Conservation (phyloP, 2,797 vertebrate genomes). For the Champsocephalus gunnari region DNA sequence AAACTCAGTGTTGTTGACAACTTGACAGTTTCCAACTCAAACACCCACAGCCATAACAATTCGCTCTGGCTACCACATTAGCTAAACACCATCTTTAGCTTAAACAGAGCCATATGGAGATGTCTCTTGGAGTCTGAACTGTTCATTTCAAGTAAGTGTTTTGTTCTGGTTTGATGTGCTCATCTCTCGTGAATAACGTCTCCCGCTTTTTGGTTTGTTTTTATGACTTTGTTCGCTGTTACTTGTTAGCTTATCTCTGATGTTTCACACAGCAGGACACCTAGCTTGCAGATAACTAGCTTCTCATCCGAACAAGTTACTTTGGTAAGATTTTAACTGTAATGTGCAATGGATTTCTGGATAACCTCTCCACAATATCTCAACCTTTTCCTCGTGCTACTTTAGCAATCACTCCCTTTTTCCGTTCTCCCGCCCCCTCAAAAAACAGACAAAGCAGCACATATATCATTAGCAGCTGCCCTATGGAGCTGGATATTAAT, state of each 20-base stretch:
- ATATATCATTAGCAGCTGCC: slow-evolving; percentile 80
- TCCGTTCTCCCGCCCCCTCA: slow-evolving; percentile 52
- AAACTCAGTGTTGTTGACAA: background rate
- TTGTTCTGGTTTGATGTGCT: background rate
- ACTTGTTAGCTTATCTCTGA: background rate
- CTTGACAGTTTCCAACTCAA: background rate
- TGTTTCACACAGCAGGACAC: background rate
- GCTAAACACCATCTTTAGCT: background rate
- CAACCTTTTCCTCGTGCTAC: slow-evolving; percentile 49
- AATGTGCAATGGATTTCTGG: slow-evolving; percentile 11
- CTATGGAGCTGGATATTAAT: slow-evolving; percentile 78
- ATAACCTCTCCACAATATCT: slow-evolving; percentile 32
- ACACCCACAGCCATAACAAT: background rate
- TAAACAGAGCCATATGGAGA: background rate
- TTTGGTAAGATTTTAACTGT: background rate
- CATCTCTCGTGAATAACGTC: background rate
- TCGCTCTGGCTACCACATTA: background rate
- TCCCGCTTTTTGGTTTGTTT: background rate
- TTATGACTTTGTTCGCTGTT: background rate
- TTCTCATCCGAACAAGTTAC: slow-evolving; percentile 1
- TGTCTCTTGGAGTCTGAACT: background rate
- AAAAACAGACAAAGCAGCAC: slow-evolving; percentile 71
- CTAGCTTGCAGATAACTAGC: background rate
- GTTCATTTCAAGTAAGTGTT: background rate
- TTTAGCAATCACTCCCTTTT: slow-evolving; percentile 38